Evolutionary conservation across 2,113 vertebrate species (phyloP), one percentile per base, ranked within the genome.

Genomic region (Nasalis larvatus): DNA sequence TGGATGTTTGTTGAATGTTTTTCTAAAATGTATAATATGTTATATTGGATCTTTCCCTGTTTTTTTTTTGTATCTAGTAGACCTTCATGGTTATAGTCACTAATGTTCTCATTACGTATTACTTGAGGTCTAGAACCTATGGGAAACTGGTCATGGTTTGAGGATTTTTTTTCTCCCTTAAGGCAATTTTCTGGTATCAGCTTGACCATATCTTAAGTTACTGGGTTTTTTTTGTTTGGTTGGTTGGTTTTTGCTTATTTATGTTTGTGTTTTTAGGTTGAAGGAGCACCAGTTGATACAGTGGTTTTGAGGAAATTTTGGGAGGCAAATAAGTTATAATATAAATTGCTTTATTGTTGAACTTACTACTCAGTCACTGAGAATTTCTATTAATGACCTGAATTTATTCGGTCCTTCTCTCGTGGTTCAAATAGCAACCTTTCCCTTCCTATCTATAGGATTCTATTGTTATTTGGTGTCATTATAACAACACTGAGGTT

Each of bases 301-400:
- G 17, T 60, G 11, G 30, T 93, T 94, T 81, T 68, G n/a, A 76
- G 45, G 52, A 87, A 90, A 80, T 89, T 42, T 80, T 77, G 45
- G 18, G 47, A 94, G 47, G 58, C 30, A 76, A 49, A 45, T 45
- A 49, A 42, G 27, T 82, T 92, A 80, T 60, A 95, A 71, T 92
- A 80, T 60, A 95, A 77, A 23, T 91, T 94, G 30, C 14, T 95
- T 96, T 93, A 73, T 85, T 90, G 45, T 92, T 94, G 49, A 77
- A 56, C 10, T 78, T 93, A 63, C 92, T 74, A 83, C n/a, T 92
- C 14, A 86, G 45, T 74, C 20, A 71, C 13, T 96, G 47, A 89
- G 47, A 69, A 85, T 85, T 83, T 84, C 23, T 88, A 45, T 92
- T 77, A 76, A 37, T 83, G 13, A 73, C 54, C 54, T 95, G 32